A percentile compares a stretch with the other conserved stretches of the same genome.
These are phyloP conservation scores for Virgularia gustaviana DNA, from an alignment of 92 coral and sea anemone species.

Conservation along the genomic window DNA sequence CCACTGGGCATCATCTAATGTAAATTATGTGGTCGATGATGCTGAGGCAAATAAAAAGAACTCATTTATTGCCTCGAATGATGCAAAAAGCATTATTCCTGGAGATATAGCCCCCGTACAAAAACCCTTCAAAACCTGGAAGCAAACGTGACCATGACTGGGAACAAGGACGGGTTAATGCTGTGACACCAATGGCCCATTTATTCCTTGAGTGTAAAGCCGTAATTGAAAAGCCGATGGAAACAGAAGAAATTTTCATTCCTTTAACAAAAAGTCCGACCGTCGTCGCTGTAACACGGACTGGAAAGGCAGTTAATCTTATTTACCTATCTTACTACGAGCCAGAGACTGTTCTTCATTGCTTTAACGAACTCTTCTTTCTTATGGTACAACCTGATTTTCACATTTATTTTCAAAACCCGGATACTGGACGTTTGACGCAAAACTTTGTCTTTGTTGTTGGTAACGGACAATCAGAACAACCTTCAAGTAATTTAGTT, in stretches of 20 bases:
- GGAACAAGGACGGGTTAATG: constrained; percentile 52
- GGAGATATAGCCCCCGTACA: constrained; percentile 52
- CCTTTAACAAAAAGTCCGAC: constrained; percentile 10
- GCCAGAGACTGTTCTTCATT: constrained; percentile 54
- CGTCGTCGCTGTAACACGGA: constrained; percentile 36
- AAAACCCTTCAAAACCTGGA: constrained; percentile 42
- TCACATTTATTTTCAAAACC: constrained; percentile 45
- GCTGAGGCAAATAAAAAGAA: constrained; percentile 14
- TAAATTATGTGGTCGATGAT: constrained; percentile 50
- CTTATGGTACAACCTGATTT: constrained; percentile 47
- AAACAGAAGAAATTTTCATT: neutral
- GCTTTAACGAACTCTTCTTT: constrained; percentile 53
- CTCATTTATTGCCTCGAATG: constrained; percentile 51
- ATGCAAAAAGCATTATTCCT: constrained; percentile 51
- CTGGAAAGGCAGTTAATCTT: constrained; percentile 61
- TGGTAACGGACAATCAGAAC: constrained; percentile 52
- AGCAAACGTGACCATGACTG: constrained; percentile 57
- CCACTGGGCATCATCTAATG: constrained; percentile 54
- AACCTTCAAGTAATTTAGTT: constrained; percentile 41
- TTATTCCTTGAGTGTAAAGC: too few species aligned
- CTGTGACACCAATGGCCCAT: constrained; percentile 57
- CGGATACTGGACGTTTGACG: constrained; percentile 35
- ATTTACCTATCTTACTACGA: constrained; percentile 48
- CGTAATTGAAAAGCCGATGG: constrained; percentile 7
- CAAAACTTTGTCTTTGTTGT: constrained; percentile 47